These are phyloP conservation scores for Erynnis tages DNA, from an alignment of 2,888 invertebrate species.

Conservation along the genomic window DNA sequence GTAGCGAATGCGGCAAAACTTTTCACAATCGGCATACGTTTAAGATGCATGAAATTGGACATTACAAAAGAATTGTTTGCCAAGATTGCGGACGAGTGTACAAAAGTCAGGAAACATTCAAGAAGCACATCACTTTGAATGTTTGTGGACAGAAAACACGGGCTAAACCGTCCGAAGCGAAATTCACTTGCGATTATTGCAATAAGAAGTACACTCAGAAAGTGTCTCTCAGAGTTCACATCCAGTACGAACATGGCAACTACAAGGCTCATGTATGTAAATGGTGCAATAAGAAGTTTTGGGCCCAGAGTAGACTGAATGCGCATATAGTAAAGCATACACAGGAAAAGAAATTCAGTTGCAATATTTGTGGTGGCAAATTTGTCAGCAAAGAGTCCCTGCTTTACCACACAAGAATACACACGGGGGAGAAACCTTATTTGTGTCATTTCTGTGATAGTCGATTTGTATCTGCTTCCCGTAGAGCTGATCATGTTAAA, in stretches of 20 bases:
- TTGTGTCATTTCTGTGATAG: conserved; percentile 56
- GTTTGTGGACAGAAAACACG: conserved; percentile 53
- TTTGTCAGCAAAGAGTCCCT: conserved; percentile 67
- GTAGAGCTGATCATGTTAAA: conserved; percentile 58
- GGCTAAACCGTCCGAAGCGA: conserved; percentile 53
- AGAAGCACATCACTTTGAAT: conserved; percentile 56
- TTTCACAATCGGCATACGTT: conserved; percentile 53
- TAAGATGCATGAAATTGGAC: conserved; percentile 55
- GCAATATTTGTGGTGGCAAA: conserved; percentile 54
- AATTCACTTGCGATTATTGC: conserved; percentile 65
- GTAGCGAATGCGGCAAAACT: conserved; percentile 59
- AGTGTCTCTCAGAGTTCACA: conserved; percentile 63
- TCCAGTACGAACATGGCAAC: conserved; percentile 66
- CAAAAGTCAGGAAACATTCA: conserved; percentile 57
- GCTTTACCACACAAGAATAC: conserved; percentile 64
- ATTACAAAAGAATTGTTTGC: conserved; percentile 53
- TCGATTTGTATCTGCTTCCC: conserved; percentile 58
- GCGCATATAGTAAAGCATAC: conserved; percentile 69
- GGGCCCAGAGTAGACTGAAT: conserved; percentile 62
- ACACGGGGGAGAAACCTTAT: conserved; percentile 68
- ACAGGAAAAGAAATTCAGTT: conserved; percentile 59
- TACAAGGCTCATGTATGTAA: conserved; percentile 63
- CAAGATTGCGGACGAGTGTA: conserved; percentile 61
- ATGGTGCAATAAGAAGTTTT: conserved; percentile 68
- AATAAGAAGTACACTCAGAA: conserved; percentile 67